phyloP scores from a whole-genome alignment of 2,797 vertebrate species.

The Chiloscyllium punctatum region DNA sequence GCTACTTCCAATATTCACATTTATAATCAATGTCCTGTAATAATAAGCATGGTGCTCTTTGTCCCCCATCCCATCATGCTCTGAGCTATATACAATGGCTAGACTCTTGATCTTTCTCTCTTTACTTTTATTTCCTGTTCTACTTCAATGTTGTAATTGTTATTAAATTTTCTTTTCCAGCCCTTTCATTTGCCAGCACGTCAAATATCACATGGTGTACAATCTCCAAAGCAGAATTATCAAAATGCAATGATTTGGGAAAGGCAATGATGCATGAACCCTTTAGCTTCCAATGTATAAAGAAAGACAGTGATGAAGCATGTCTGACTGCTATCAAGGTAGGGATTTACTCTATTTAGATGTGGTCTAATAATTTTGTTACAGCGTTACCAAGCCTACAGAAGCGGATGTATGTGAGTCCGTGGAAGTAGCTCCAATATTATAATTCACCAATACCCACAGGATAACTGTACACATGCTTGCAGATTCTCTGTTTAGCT shows the following conservation, averaged over 20 bases:
- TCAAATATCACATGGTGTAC: slow-evolving; percentile 8
- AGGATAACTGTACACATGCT: background rate
- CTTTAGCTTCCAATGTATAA: background rate
- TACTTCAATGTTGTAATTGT: background rate
- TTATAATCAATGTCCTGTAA: background rate
- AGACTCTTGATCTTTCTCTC: background rate
- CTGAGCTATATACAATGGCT: background rate
- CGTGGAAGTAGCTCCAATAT: background rate
- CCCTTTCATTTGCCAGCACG: background rate
- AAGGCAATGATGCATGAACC: background rate
- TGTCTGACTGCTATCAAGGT: slow-evolving; percentile 27
- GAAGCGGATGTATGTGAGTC: background rate
- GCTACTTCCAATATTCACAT: background rate
- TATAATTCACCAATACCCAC: background rate
- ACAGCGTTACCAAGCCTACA: too few relatives aligned
- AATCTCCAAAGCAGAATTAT: background rate
- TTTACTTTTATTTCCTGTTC: background rate
- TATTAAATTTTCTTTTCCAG: background rate
- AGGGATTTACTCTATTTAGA: background rate
- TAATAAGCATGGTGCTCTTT: background rate
- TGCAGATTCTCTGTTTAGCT: background rate
- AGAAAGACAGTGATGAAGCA: background rate
- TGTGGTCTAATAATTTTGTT: background rate
- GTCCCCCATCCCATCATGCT: background rate
- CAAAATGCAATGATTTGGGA: slow-evolving; percentile 14